Evolutionary conservation across 1,140 invertebrate species (phyloP), one percentile per base, ranked within the genome.

Genomic region (Gonatopus flavifemur): DNA sequence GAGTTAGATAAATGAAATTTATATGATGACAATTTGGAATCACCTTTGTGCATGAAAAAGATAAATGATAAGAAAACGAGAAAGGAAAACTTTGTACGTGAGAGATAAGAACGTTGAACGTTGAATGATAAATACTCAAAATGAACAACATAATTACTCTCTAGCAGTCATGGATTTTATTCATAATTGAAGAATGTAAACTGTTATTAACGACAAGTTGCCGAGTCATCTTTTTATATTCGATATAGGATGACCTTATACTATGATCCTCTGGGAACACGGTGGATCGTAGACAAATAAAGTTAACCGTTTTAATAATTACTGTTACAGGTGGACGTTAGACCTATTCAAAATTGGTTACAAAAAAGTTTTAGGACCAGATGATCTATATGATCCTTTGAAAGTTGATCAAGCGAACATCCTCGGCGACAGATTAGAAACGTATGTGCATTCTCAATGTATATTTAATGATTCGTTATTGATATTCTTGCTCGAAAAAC

Each of bases 371-470:
- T 57, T 86, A 16, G 78, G 78, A 24, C 55, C 78, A 2, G 70
- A 79, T 3, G 85, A 86, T 64, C 59, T 86, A 0, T 85, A 81
- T 58, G 76, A 79, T 55, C 77, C 82, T 15, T 57, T 84, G 9
- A 75, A 74, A 46, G 68, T 62, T 10, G 83, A 86, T 59, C 58
- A 67, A 49, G 83, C 83, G 8, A 64, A 47, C n/a, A 6, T 64
- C 0, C 55, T 79, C 5, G 72, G 74, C 3, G 64, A 74, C 42
- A 61, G 59, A 57, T 49, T 79, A 40, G 67, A 76, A 52, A 73
- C 63, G 77, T 79, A 41, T 55, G 62, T 64, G n/a, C n/a, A n/a
- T n/a, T n/a, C n/a, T n/a, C n/a, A n/a, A n/a, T n/a, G n/a, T n/a
- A n/a, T n/a, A n/a, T n/a, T n/a, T n/a, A n/a, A n/a, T n/a, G n/a